Evolutionary conservation across 2,888 invertebrate genomes (phyloP).

Genomic region (Oegoconia quadripuncta): DNA sequence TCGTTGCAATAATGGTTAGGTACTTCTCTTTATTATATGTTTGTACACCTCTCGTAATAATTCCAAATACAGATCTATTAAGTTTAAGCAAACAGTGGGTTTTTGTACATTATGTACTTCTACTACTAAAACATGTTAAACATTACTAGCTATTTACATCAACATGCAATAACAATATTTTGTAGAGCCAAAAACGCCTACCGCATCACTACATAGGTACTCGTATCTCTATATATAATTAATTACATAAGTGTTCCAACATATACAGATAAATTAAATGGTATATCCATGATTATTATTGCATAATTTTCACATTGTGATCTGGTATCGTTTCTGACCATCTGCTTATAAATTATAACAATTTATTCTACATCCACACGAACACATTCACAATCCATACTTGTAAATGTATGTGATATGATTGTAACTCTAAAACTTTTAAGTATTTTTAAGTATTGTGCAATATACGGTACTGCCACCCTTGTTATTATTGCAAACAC

Average conservation of each 20-base stretch:
- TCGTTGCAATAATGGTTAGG: constrained; percentile 3
- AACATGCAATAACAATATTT: constrained; percentile 55
- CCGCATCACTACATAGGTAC: constrained; percentile 29
- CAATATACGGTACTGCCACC: constrained; percentile 43
- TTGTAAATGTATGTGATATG: constrained; percentile 28
- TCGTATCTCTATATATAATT: constrained; percentile 29
- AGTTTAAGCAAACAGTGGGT: constrained; percentile 29
- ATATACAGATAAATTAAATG: constrained; percentile 60
- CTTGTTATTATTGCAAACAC: constrained; percentile 32
- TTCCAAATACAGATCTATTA: constrained; percentile 48
- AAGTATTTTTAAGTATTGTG: constrained; percentile 70
- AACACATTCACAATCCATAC: constrained; percentile 5
- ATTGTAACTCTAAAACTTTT: constrained; percentile 44
- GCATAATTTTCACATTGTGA: constrained; percentile 41
- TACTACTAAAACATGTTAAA: constrained; percentile 23
- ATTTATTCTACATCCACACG: constrained; percentile 1
- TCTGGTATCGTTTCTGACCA: constrained; percentile 33
- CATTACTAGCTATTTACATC: constrained; percentile 53
- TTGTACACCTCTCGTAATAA: constrained; percentile 58
- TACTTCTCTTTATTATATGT: constrained; percentile 40
- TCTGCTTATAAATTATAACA: constrained; percentile 2
- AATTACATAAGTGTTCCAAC: constrained; percentile 55
- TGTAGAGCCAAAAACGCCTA: constrained; percentile 47
- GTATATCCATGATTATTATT: constrained; percentile 41
- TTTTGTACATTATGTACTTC: constrained; percentile 23